A percentile compares a stretch with the other conserved stretches of the same genome.
phyloP scores from a whole-genome alignment of 53 echinoderm and acorn worm species.

The Echinarachnius parma region DNA sequence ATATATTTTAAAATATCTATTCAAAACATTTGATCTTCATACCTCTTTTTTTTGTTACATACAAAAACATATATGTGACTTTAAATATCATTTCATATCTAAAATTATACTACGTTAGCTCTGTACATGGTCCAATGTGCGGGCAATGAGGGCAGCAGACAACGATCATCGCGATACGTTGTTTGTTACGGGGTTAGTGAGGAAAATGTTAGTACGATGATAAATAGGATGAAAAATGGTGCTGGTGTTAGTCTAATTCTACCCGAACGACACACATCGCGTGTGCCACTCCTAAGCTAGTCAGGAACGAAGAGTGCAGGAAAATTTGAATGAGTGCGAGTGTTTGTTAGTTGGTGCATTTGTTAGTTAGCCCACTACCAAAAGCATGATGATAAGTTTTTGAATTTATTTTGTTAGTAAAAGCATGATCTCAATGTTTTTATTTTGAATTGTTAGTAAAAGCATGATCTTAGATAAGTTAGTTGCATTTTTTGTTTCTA shows the following conservation, averaged over 20 bases:
- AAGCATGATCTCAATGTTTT: not conserved
- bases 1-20: too few species aligned
- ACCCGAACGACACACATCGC: conserved; percentile 47
- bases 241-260: conserved; percentile 32
- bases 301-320: conserved; percentile 25
- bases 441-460: conserved; percentile 16
- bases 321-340: conserved; percentile 18
- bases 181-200: conserved; percentile 18
- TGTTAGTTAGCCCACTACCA: conserved; percentile 36
- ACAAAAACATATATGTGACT: too few species aligned
- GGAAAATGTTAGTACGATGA: conserved; percentile 19
- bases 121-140: conserved; percentile 39
- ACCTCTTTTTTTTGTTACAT: too few species aligned
- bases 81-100: too few species aligned
- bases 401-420: conserved; percentile 5
- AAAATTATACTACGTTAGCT: conserved; percentile 17
- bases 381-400: too few species aligned
- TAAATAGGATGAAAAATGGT: conserved; percentile 26
- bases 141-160: conserved; percentile 33
- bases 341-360: not conserved
- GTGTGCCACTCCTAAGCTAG: conserved; percentile 35
- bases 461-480: too few species aligned
- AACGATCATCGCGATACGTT: conserved; percentile 26
- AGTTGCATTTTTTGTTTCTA: too few species aligned
- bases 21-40: too few species aligned